Evolutionary conservation across 2,113 vertebrate genomes (phyloP), one percentile per base, ranked within the genome.

Genomic region (Recurvirostra avosetta): DNA sequence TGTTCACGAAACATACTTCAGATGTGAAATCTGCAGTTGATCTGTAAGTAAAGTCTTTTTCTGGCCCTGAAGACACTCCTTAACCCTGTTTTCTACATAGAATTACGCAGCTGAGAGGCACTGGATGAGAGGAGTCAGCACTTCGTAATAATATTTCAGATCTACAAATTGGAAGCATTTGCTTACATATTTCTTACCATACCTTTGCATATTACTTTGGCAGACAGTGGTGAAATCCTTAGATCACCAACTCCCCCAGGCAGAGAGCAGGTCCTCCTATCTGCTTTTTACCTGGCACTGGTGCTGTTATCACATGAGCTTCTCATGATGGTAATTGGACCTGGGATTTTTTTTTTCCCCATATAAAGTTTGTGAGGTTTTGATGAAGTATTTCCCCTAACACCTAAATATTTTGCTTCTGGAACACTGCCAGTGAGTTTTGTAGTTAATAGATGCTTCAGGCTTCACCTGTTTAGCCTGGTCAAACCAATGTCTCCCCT

Each of bases 121-220:
- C 43, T 65, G 70, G 77, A 91, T 94, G 38, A 96, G 68, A 96
- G 49, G 45, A 95, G 89, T 96, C 94, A 94, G 95, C 96, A 82
- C 87, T 92, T 94, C 2, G 2, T 95, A 94, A 83, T 79, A 86
- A 82, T 92, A 79, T 82, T 96, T 89, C 63, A 95, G 84, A 87
- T 94, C 94, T 88, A 96, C 96, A 97, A 94, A 96, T 94, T 65
- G 91, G 55, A 89, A 84, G 79, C 38, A 87, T 97, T 96, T 97
- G 88, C 92, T 95, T 95, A 75, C 74, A 79, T 63, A 76, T 95
- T 84, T 94, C 73, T 68, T 87, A 68, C 76, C 73, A 50, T 94
- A 66, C 91, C 80, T 94, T 89, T 96, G 92, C 94, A 90, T 96
- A 87, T 87, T 89, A 65, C 70, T 94, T 90, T 95, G 91, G 92